phyloP scores from a whole-genome alignment of 2,888 invertebrate genomes.

The Erebia epiphron region DNA sequence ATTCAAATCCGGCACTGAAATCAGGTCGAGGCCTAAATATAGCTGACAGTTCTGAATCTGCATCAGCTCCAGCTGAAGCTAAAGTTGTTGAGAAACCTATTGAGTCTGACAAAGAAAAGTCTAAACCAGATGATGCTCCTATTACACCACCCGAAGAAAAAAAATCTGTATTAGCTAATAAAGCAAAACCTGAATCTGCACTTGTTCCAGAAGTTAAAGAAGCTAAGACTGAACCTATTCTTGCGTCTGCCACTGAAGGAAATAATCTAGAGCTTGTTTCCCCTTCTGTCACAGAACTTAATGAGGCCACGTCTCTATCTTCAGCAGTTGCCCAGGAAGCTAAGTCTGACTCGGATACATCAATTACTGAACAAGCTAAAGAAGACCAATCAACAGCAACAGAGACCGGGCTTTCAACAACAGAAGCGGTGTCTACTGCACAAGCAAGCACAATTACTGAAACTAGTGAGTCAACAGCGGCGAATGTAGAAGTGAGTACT shows the following conservation, averaged over 20 bases:
- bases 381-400: constrained; percentile 24
- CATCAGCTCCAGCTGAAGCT: constrained; percentile 45
- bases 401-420: neutral
- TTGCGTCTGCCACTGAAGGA: constrained; percentile 26
- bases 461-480: constrained; percentile 28
- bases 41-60: constrained; percentile 46
- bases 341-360: constrained; percentile 1
- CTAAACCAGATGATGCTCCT: constrained; percentile 22
- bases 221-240: constrained; percentile 22
- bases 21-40: constrained; percentile 52
- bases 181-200: constrained; percentile 14
- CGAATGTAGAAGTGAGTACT: constrained; percentile 33
- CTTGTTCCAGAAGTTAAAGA: constrained; percentile 11
- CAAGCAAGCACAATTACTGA: constrained; percentile 35
- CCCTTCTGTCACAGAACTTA: constrained; percentile 10
- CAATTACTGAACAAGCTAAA: constrained; percentile 11
- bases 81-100: constrained; percentile 25
- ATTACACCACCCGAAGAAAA: constrained; percentile 3
- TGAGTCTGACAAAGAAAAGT: constrained; percentile 13
- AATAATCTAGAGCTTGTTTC: neutral
- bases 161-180: constrained; percentile 17
- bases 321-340: constrained; percentile 32
- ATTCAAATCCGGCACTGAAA: constrained; percentile 49
- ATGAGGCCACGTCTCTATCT: neutral
- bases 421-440: constrained; percentile 22